Base-by-base conservation (phyloP, 37 sponge, comb jelly and placozoan genomes). In the Cliona cf. orientalis region DNA sequence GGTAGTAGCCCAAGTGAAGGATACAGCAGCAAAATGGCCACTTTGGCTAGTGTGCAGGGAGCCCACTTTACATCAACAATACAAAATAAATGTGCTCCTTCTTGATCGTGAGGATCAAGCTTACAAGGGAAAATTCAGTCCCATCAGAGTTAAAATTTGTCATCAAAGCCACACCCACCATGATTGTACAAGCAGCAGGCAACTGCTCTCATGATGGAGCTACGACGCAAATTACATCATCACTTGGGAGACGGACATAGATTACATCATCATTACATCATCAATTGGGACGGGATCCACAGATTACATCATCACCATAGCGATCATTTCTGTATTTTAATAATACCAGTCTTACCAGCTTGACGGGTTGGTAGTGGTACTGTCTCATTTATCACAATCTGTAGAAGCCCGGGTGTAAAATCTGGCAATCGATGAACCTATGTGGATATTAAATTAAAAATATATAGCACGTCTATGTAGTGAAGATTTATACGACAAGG, bases 141-240 rank as follows among this genome's bases (percentile, higher is more conserved):
- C 71, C 81, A 71, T 80, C 81, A 80, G 81, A 66, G 4, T 5
- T 22, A 26, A 41, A n/a, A 33, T 38, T 17, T 68, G 25, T 79
- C 49, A 42, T 82, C 59, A 69, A 40, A 17, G 73, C 33, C 43
- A 3, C 55, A n/a, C n/a, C n/a, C 45, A n/a, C 53, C 82, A 71
- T 72, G 64, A 1, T 35, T 12, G 40, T 5, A 44, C 19, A 44
- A 46, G 80, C 65, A 46, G 80, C 74, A 86, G 87, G 87, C 87
- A 73, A 72, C 87, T 64, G 65, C 87, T 38, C 41, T 29, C 80
- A 78, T 64, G 55, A 5, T n/a, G 32, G 42, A 60, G n/a, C 74
- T 86, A 76, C 0, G 87, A 86, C 80, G 87, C 87, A 86, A 86
- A 86, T 86, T 86, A 86, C 80, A 86, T 58, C 87, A 85, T 85